phyloP scores from a whole-genome alignment of 2,113 vertebrate species.

The Myotis brandtii region DNA sequence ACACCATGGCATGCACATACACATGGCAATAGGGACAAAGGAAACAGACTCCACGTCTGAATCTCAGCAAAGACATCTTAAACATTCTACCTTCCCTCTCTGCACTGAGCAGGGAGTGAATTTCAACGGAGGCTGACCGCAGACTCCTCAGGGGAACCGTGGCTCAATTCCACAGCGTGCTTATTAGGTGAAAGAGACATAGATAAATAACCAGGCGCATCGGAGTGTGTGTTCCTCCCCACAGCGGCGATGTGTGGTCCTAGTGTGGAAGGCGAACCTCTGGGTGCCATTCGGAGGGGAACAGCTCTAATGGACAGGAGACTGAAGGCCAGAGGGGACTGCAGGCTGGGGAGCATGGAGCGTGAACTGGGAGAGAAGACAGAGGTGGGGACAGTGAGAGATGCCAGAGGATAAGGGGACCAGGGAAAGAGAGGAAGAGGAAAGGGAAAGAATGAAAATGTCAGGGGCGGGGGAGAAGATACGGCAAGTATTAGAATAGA shows the following conservation, averaged over 20 bases:
- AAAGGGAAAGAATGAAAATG: neutral
- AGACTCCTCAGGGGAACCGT: neutral
- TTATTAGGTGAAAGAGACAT: conserved; percentile 53
- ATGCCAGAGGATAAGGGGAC: fast-evolving
- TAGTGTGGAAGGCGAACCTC: neutral
- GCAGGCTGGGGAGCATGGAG: too few relatives aligned
- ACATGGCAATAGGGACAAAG: neutral
- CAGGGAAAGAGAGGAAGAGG: fast-evolving
- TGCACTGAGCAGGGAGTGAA: neutral
- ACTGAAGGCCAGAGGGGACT: fast-evolving
- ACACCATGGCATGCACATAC: neutral
- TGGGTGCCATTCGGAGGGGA: neutral
- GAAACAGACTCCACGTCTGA: neutral
- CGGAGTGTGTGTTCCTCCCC: neutral
- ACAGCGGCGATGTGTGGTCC: neutral
- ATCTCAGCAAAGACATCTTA: neutral
- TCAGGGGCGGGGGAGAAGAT: neutral
- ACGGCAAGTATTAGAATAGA: neutral
- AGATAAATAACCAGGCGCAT: neutral
- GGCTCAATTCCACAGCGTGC: conserved; percentile 27
- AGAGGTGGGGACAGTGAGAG: too few relatives aligned
- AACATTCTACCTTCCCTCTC: neutral
- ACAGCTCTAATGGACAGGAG: neutral
- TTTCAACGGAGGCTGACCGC: neutral
- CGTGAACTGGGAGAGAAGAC: too few relatives aligned